Evolutionary conservation across 2,113 vertebrate genomes (phyloP).

Genomic region (Hyperopisus bebe): DNA sequence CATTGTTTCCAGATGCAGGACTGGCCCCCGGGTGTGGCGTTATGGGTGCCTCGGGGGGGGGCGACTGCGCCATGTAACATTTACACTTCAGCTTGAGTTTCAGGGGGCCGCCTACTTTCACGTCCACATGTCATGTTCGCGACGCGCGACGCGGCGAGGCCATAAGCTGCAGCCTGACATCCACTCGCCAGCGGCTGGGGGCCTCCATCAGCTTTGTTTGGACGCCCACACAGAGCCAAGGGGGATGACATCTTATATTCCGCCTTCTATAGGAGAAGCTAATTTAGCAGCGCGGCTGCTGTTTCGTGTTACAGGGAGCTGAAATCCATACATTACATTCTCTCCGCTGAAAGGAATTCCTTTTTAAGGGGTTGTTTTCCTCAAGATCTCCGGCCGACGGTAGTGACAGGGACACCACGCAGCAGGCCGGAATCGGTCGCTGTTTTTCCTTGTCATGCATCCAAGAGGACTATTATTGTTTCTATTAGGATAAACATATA

Average conservation of each 20-base stretch:
- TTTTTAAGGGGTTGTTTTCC: not conserved
- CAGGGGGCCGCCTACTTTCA: not conserved
- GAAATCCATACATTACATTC: not conserved
- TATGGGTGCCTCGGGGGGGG: not conserved
- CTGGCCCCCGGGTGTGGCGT: not conserved
- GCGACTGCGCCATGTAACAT: not conserved
- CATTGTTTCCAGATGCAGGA: not conserved
- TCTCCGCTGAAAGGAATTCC: not conserved
- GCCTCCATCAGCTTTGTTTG: not conserved
- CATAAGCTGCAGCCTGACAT: not conserved
- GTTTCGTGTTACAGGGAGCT: slow-evolving; percentile 4
- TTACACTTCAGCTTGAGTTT: not conserved
- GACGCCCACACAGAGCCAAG: not conserved
- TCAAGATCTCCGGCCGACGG: not conserved
- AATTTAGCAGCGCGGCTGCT: not conserved
- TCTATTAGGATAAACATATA: not conserved
- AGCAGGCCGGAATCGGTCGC: not conserved
- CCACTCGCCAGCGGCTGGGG: no score
- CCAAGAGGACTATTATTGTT: not conserved
- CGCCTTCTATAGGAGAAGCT: not conserved
- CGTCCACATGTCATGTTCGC: not conserved
- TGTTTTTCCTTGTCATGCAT: not conserved
- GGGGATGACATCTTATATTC: not conserved
- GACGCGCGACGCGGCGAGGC: not conserved
- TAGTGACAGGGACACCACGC: not conserved